Evolutionary conservation across 2,113 vertebrate genomes (phyloP), one percentile per base, ranked within the genome.

Genomic region (Strigops habroptila): DNA sequence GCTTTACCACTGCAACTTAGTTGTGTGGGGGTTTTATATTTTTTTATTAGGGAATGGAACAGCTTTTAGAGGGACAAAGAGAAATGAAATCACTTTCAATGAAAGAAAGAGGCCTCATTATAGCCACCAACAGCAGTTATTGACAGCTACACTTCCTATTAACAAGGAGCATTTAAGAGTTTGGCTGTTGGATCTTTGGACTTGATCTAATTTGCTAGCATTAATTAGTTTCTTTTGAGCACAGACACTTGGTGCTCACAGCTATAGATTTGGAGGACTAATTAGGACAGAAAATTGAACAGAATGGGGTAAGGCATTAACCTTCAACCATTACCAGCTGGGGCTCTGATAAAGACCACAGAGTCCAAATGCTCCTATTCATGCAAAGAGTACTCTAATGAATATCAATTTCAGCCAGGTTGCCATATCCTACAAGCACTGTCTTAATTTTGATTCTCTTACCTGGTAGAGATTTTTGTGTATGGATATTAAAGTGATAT

Each of bases 171-270:
- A 97, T 99, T 99, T 98, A 98, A 98, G 97, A 98, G 97, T 98
- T 98, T 98, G 98, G 98, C 98, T 98, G 98, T 97, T 98, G 98
- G 98, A 98, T 99, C 98, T 99, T 98, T 98, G 97, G 98, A 97
- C 98, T 99, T 99, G 98, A 99, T 99, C 99, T 99, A 98, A 99
- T 99, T 99, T 99, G 98, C 98, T 98, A 97, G 98, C 98, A 98
- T 99, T 99, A 99, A 99, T 99, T 98, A 99, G 98, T 98, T 98
- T 97, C 97, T 98, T 98, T 98, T 98, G 98, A 98, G 97, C 97
- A 97, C 96, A 98, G 98, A 98, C 98, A 98, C 98, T 98, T 98
- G 98, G 98, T 98, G 98, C 98, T 98, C 98, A 98, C 97, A 98
- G 98, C 98, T 98, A 98, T 98, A 98, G 98, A 98, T 98, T 98